Conservation (phyloP, 2,113 vertebrate species). For the Hiodon tergisus region DNA sequence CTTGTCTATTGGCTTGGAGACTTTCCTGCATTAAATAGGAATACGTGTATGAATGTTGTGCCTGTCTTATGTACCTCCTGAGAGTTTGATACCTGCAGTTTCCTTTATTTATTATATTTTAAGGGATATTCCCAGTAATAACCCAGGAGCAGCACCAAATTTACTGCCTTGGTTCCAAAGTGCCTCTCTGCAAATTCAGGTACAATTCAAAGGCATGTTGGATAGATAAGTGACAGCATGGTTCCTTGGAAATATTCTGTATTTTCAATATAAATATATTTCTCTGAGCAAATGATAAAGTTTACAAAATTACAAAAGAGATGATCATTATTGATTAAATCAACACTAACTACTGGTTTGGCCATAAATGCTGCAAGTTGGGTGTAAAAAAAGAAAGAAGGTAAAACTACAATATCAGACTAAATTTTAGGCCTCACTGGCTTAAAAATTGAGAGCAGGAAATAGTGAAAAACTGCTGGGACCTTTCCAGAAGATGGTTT, state of each 20-base stretch:
- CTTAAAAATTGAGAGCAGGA: no score
- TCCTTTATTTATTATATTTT: slow-evolving; percentile 9
- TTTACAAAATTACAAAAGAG: no score
- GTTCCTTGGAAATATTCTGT: neutral
- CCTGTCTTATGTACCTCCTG: slow-evolving; percentile 2
- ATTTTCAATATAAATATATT: neutral
- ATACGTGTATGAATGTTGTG: neutral
- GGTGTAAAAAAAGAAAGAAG: no score
- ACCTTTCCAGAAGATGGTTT: no score
- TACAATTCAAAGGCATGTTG: neutral
- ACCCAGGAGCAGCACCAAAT: slow-evolving; percentile 4
- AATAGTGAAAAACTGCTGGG: no score
- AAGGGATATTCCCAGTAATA: neutral
- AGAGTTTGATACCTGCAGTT: slow-evolving; percentile 5
- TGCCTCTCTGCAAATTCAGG: neutral
- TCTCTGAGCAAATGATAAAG: no score
- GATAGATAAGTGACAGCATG: neutral
- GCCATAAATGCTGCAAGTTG: no score
- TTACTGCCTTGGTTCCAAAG: neutral
- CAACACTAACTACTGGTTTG: no score
- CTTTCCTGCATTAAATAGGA: slow-evolving; percentile 21
- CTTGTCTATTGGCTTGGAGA: slow-evolving; percentile 25
- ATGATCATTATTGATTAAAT: no score
- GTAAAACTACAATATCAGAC: no score
- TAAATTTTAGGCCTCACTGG: no score